Percentiles rank a stretch among this genome's conserved stretches.
Conservation (phyloP, 37 sponge, comb jelly and placozoan species). For the Diacarnus erythraeanus region DNA sequence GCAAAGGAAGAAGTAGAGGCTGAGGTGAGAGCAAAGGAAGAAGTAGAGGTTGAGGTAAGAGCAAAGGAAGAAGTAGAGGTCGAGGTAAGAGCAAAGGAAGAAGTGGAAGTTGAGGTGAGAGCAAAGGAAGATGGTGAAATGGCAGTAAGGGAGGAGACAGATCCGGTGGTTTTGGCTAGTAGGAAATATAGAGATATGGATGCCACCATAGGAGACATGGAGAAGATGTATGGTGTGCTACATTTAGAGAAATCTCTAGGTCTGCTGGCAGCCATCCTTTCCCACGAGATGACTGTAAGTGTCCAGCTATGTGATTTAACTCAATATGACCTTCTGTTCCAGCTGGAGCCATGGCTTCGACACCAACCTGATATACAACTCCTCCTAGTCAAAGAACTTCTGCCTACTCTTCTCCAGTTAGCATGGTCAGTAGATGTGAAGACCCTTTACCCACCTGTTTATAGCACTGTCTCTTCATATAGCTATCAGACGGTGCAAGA, state of each 20-base stretch:
- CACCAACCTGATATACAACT: slow-evolving; percentile 38
- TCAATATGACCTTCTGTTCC: background rate
- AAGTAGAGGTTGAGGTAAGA: slow-evolving; percentile 6
- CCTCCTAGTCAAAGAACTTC: slow-evolving; percentile 44
- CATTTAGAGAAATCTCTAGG: slow-evolving; percentile 35
- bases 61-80: slow-evolving; percentile 5
- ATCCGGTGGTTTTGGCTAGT: slow-evolving; percentile 28
- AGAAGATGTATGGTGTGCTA: slow-evolving; percentile 42
- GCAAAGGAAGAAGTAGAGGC: slow-evolving; percentile 9
- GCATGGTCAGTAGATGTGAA: slow-evolving; percentile 15
- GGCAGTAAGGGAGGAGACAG: slow-evolving; percentile 16
- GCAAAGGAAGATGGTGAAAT: slow-evolving; percentile 3
- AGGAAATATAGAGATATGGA: slow-evolving; percentile 3
- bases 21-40: slow-evolving; percentile 3
- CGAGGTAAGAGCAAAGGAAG: background rate
- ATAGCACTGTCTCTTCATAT: background rate
- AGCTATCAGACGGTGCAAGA: background rate
- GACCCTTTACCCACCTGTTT: background rate
- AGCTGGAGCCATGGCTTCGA: slow-evolving; percentile 57
- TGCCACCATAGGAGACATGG: slow-evolving; percentile 27
- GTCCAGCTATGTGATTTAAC: background rate
- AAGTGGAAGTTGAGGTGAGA: background rate
- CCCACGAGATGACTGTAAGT: slow-evolving; percentile 45
- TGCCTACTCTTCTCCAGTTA: slow-evolving; percentile 55
- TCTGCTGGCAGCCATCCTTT: slow-evolving; percentile 51